Conservation (phyloP, 2,888 invertebrate species). For the Galeruca laticollis region DNA sequence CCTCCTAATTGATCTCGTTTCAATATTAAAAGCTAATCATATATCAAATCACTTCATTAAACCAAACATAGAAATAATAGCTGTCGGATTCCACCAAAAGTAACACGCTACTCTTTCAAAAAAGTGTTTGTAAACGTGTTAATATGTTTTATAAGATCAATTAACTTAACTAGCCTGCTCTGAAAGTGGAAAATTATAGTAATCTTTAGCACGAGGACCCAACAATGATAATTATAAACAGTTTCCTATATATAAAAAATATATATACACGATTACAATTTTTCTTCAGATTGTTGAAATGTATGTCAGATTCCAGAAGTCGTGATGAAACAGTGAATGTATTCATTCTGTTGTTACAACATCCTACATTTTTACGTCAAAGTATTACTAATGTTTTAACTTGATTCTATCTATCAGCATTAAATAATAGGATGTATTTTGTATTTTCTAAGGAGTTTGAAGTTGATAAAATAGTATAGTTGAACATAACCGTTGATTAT, state of each 20-base stretch:
- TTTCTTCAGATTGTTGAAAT: not conserved
- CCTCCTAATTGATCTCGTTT: no score
- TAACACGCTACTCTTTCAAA: not conserved
- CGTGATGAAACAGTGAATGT: not conserved
- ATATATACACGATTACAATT: not conserved
- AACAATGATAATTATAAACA: not conserved
- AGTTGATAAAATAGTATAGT: conserved; percentile 4
- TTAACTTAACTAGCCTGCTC: no score
- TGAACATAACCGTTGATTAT: not conserved
- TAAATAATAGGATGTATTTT: not conserved
- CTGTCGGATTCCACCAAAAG: no score
- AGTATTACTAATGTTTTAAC: not conserved
- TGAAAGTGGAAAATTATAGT: not conserved
- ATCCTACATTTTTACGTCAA: not conserved
- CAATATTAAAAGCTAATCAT: no score
- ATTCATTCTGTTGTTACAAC: not conserved
- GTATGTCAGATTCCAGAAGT: conserved; percentile 2
- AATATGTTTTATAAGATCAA: not conserved
- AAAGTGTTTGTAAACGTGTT: not conserved
- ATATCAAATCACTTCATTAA: no score
- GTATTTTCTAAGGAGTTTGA: not conserved
- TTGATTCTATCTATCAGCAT: not conserved
- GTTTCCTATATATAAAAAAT: not conserved
- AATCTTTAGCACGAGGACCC: not conserved
- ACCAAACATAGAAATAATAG: no score